Evolutionary conservation across 2,113 vertebrate genomes (phyloP).

Genomic region (Spilogale gracilis): DNA sequence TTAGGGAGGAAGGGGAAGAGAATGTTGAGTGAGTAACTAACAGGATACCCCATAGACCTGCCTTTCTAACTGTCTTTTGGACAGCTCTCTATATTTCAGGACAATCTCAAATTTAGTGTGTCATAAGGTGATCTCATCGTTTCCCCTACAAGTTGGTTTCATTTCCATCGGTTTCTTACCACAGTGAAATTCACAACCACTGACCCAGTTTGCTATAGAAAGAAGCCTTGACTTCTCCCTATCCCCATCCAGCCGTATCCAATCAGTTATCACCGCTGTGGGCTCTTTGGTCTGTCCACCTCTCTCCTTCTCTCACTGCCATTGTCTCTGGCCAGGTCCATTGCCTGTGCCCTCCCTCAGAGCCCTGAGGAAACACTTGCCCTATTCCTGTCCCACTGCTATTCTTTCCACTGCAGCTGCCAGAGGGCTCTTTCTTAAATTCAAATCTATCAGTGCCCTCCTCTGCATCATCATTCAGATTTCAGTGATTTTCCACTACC

Average conservation of each 20-base stretch:
- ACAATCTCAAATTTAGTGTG: neutral
- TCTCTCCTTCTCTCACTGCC: neutral
- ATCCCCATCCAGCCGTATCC: neutral
- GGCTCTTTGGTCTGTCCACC: neutral
- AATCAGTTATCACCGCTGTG: neutral
- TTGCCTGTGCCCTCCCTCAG: neutral
- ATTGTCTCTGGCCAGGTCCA: neutral
- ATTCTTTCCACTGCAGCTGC: neutral
- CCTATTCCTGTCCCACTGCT: neutral
- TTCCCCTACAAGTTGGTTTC: neutral
- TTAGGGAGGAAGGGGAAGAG: neutral
- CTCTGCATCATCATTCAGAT: neutral
- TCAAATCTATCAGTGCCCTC: neutral
- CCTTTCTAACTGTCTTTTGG: neutral
- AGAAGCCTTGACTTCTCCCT: neutral
- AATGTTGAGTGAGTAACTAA: neutral
- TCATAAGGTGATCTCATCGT: slow-evolving; percentile 18
- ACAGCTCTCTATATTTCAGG: neutral
- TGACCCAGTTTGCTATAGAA: slow-evolving; percentile 59
- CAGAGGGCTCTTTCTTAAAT: neutral
- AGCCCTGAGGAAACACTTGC: neutral
- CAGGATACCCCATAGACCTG: neutral
- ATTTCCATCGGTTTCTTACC: neutral
- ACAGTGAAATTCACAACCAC: slow-evolving; percentile 55
- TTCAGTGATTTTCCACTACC: neutral